These are phyloP conservation scores for Rhinogobius similis DNA, from an alignment of 2,113 vertebrate species.

Conservation along the genomic window DNA sequence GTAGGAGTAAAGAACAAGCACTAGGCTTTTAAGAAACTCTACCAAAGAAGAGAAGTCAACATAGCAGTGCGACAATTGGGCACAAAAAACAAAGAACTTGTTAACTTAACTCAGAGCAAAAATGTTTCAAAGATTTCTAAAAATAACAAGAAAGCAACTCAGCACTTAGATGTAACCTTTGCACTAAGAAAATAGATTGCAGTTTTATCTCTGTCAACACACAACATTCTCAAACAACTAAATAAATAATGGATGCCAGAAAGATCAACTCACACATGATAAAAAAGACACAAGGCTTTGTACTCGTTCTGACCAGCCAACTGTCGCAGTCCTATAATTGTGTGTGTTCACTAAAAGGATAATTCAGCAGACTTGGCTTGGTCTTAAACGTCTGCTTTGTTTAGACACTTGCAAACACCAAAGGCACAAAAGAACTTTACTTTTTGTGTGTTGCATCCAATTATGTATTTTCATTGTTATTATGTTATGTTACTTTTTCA, in stretches of 20 bases:
- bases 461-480: neutral
- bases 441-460: neutral
- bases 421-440: neutral
- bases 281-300: neutral
- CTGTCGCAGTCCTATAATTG: neutral
- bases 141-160: slow-evolving; percentile 32
- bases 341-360: neutral
- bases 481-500: too few relatives aligned
- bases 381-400: neutral
- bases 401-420: neutral
- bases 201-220: neutral
- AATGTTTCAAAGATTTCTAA: slow-evolving; percentile 28
- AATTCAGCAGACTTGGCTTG: neutral
- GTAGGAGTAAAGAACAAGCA: slow-evolving; percentile 21
- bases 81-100: slow-evolving; percentile 37
- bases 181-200: neutral
- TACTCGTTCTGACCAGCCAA: slow-evolving; percentile 5
- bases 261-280: neutral
- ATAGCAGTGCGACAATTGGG: slow-evolving; percentile 40
- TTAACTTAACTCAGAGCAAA: slow-evolving; percentile 13
- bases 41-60: slow-evolving; percentile 5
- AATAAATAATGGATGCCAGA: neutral
- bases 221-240: neutral
- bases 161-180: slow-evolving; percentile 18
- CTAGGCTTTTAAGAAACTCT: slow-evolving; percentile 19